Evolutionary conservation across 2,797 vertebrate genomes (phyloP), one percentile per base, ranked within the genome.

Genomic region (Lagorchestes hirsutus): DNA sequence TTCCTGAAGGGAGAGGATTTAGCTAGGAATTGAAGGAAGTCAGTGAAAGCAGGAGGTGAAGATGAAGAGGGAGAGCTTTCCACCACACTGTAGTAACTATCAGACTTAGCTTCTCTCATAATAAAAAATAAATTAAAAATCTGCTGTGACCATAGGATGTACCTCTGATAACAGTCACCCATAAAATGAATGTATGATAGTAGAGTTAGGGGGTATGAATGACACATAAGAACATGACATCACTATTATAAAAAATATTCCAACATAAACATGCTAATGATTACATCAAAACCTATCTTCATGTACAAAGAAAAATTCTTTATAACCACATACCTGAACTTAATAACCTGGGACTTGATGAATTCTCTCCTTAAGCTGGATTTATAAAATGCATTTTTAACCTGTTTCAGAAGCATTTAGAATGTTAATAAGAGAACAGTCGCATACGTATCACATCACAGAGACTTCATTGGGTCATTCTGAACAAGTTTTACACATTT

Each of bases 271-370:
- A 57, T 94, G 87, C 57, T 67, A 93, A 18, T 93, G 31, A 74
- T 24, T n/a, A 93, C 28, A 16, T 91, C 90, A 92, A 93, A 22
- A 91, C 9, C 50, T 58, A 90, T 28, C 50, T 94, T 94, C 50
- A 55, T 95, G 74, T 59, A 62, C 55, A 92, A 14, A 95, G 96
- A 12, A 92, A 54, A 59, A 28, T 54, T 91, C n/a, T 91, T 93
- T 94, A 93, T 8, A 58, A 96, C 52, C 90, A 97, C 97, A 46
- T 96, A 98, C 98, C 97, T 98, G 97, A 97, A 98, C 87, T 91
- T 98, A 87, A 98, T 92, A 95, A 98, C 95, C 29, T 96, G 98
- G 94, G 96, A 93, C 90, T 96, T 98, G 94, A 97, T 57, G 92
- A 98, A 97, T 50, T 97, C 94, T 96, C 34, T 93, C 54, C 90